Evolutionary conservation across 1,140 invertebrate species (phyloP).

Genomic region (Listronotus oregonensis): DNA sequence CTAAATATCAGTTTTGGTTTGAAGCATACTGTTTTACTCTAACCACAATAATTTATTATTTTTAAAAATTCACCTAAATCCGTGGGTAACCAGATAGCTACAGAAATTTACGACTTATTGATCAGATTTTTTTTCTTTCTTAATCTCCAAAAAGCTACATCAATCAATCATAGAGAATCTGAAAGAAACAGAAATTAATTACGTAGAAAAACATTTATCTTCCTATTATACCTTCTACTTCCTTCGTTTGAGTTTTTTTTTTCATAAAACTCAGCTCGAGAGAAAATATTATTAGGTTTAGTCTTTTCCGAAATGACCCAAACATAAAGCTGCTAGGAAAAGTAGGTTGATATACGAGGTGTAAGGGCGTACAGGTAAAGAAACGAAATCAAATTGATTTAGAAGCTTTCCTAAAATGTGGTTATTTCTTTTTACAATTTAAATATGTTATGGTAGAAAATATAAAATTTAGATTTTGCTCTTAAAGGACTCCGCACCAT

Average conservation of each 20-base stretch:
- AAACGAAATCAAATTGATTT: not conserved
- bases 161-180: slow-evolving; percentile 33
- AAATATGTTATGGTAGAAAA: too few relatives aligned
- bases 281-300: slow-evolving; percentile 11
- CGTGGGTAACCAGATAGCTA: slow-evolving; percentile 4
- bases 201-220: slow-evolving; percentile 38
- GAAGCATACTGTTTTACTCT: too few relatives aligned
- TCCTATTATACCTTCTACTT: slow-evolving; percentile 25
- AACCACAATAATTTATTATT: slow-evolving; percentile 8
- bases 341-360: slow-evolving; percentile 6
- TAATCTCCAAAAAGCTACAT: slow-evolving; percentile 27
- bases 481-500: too few relatives aligned
- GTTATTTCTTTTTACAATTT: too few relatives aligned
- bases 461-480: too few relatives aligned
- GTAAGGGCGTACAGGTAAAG: not conserved
- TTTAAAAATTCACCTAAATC: slow-evolving; percentile 3
- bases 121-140: slow-evolving; percentile 20
- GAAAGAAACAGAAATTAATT: slow-evolving; percentile 35
- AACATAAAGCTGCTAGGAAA: slow-evolving; percentile 5
- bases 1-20: too few relatives aligned
- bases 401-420: too few relatives aligned
- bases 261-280: not conserved
- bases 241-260: slow-evolving; percentile 19
- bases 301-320: slow-evolving; percentile 12
- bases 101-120: slow-evolving; percentile 20